Percentiles rank a stretch among this genome's conserved stretches.
phyloP scores from a whole-genome alignment of 2,797 vertebrate species.

The Chanos chanos region DNA sequence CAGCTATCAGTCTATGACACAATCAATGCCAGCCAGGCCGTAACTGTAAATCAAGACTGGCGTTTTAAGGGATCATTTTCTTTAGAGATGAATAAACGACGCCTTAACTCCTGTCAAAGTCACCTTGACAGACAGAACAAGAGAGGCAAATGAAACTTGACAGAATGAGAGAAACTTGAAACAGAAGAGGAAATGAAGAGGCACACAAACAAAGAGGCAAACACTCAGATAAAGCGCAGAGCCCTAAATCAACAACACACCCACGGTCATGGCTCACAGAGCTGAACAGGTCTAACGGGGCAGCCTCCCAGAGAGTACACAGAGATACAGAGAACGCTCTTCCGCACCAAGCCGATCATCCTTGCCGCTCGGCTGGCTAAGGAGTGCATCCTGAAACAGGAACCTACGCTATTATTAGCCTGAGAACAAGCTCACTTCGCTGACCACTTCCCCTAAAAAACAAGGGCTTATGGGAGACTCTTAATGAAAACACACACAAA shows the following conservation, averaged over 20 bases:
- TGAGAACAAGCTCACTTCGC: slow-evolving; percentile 38
- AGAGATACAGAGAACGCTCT: not conserved
- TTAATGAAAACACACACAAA: not conserved
- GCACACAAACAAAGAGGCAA: not conserved
- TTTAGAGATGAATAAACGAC: slow-evolving; percentile 35
- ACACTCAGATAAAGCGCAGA: not conserved
- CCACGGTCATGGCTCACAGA: slow-evolving; percentile 1
- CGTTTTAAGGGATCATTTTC: slow-evolving; percentile 53
- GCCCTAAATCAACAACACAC: not conserved
- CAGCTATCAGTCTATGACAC: slow-evolving; percentile 33
- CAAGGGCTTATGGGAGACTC: not conserved
- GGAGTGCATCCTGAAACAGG: slow-evolving; percentile 37
- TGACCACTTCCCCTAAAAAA: slow-evolving; percentile 33
- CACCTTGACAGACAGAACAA: slow-evolving; percentile 30
- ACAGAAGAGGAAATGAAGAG: not conserved
- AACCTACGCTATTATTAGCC: slow-evolving; percentile 49
- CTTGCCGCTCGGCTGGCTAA: not conserved
- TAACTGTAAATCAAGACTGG: slow-evolving; percentile 30
- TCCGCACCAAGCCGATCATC: slow-evolving; percentile 27
- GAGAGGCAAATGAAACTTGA: not conserved
- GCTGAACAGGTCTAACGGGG: no score
- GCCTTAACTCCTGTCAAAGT: slow-evolving; percentile 35
- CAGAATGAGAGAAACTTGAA: not conserved
- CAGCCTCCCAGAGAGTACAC: no score
- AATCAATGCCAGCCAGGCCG: slow-evolving; percentile 36